Evolutionary conservation across 2,797 vertebrate species (phyloP), one percentile per base, ranked within the genome.

Genomic region (Pogonophryne albipinna): DNA sequence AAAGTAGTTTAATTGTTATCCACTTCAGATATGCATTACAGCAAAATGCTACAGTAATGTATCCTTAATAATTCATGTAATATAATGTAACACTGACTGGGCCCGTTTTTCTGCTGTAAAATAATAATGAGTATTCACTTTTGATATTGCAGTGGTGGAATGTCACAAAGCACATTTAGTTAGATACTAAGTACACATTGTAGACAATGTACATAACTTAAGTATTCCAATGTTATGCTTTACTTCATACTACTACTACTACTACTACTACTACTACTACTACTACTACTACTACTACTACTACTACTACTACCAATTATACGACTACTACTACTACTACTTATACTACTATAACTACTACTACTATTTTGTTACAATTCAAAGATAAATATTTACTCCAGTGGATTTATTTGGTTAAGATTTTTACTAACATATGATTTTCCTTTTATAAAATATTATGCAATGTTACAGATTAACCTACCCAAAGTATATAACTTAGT

Each of bases 61-160:
- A 70, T 79, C 19, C 44, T 78, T 46, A 63, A 76, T 78, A 63
- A 68, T 66, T 17, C 17, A 67, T 53, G 19, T 68, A n/a, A 59
- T 60, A 49, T 78, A 50, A 61, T 76, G 50, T 53, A 46, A 42
- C 59, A 23, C 50, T 34, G 17, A 59, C 47, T 45, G n/a, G n/a
- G 52, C 4, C 4, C 55, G 69, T 27, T 70, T 74, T 63, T 70
- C 0, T 51, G n/a, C n/a, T n/a, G 46, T 49, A 69, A 27, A 27
- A 27, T 27, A 2, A 34, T 44, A 53, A 51, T 55, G 14, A 66
- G 42, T 34, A 46, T 66, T 66, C 16, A 49, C 11, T 23, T n/a
- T 49, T 19, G 6, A 53, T 52, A 31, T 2, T 1, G 50, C 2
- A 66, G 12, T 51, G 1, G 42, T 17, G 51, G 7, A 65, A 27